A percentile compares a stretch with the other conserved stretches of the same genome.
Evolutionary conservation across 2,113 vertebrate genomes (phyloP).

Genomic region (Lanius ludovicianus): DNA sequence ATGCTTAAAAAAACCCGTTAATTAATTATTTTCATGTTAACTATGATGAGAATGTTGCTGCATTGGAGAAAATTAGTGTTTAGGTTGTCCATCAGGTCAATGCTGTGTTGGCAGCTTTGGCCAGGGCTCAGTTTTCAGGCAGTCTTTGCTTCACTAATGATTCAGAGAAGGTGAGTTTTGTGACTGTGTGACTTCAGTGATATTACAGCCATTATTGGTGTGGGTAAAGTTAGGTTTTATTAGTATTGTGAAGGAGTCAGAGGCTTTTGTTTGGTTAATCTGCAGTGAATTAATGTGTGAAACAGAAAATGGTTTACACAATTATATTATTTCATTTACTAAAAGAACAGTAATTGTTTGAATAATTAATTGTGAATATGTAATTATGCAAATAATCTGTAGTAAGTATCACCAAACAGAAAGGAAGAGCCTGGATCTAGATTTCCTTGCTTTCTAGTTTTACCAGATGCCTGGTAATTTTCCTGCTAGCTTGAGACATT

Average conservation of each 20-base stretch:
- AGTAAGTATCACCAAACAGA: neutral
- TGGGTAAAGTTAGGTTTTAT: neutral
- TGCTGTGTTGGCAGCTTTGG: neutral
- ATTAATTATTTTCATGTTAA: neutral
- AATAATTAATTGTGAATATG: neutral
- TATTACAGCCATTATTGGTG: neutral
- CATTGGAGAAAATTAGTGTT: neutral
- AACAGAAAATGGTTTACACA: neutral
- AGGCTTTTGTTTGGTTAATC: neutral
- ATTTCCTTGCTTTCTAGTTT: neutral
- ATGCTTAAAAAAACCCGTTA: fast-evolving
- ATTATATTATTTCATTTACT: neutral
- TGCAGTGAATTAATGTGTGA: neutral
- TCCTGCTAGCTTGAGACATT: neutral
- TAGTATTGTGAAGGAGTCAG: neutral
- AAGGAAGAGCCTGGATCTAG: neutral
- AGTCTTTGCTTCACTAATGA: neutral
- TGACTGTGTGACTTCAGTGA: neutral
- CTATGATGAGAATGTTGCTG: neutral
- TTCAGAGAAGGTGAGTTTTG: neutral
- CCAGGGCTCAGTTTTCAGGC: neutral
- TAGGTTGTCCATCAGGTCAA: neutral
- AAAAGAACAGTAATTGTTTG: neutral
- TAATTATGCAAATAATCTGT: neutral
- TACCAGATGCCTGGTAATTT: neutral